Evolutionary conservation across 1,140 invertebrate species (phyloP).

Genomic region (Phthorimaea operculella): DNA sequence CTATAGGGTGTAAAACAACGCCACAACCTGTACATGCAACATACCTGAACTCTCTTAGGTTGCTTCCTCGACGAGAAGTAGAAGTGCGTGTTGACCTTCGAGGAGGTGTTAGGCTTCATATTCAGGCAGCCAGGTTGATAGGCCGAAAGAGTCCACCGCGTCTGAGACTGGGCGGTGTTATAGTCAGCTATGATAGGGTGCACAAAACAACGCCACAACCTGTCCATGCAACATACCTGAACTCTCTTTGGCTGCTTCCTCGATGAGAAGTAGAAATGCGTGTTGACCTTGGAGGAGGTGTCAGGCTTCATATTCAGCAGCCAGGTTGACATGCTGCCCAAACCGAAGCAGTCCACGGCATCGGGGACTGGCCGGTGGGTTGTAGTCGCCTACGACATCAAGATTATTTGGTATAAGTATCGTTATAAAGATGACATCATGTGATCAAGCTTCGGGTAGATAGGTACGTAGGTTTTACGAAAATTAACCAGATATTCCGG

Average conservation of each 20-base stretch:
- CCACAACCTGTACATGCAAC: no score
- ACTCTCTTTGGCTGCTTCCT: slow-evolving; percentile 26
- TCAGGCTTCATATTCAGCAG: slow-evolving; percentile 48
- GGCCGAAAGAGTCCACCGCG: slow-evolving; percentile 46
- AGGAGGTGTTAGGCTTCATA: slow-evolving; percentile 40
- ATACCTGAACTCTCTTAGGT: slow-evolving; percentile 40
- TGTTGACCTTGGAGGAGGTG: slow-evolving; percentile 38
- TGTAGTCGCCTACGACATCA: slow-evolving; percentile 31
- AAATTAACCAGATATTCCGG: no score
- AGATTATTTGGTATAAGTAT: no score
- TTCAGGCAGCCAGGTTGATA: slow-evolving; percentile 34
- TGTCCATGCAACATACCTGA: slow-evolving; percentile 41
- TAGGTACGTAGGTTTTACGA: no score
- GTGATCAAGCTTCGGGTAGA: no score
- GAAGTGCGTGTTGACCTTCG: slow-evolving; percentile 47
- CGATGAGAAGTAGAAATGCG: slow-evolving; percentile 52
- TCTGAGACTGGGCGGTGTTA: slow-evolving; percentile 33
- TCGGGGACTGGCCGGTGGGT: slow-evolving; percentile 31
- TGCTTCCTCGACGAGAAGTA: slow-evolving; percentile 43
- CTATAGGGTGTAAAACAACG: no score
- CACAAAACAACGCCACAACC: no score
- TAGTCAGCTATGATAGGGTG: no score
- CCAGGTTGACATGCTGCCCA: slow-evolving; percentile 28
- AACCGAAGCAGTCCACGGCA: slow-evolving; percentile 46
- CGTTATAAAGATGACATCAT: no score